Base-by-base conservation (phyloP, 2,888 invertebrate genomes). In the Sipha maydis region DNA sequence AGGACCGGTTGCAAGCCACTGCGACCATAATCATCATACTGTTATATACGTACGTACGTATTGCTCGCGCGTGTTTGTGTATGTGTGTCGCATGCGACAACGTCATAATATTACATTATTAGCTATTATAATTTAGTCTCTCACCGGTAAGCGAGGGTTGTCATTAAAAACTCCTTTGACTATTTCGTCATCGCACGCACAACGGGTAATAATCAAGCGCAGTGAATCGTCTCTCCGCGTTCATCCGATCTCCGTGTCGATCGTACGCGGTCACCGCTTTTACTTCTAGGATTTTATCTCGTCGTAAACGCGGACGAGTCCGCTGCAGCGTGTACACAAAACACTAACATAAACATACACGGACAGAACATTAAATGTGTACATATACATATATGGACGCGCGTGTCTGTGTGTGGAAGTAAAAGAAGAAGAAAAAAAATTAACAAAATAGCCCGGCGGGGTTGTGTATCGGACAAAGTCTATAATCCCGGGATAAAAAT, bases 121-220 rank as follows among this genome's bases (percentile, higher is more conserved):
- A 25, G n/a, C 11, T 28, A n/a, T 69, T 69, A n/a, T 4, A 28
- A 3, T 7, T 11, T 1, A 69, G 25, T 69, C 69, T 14, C 1
- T 48, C 14, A 48, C 48, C 69, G 69, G 69, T 11, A 28, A 19
- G 34, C 19, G 41, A 67, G 80, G 80, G 67, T 38, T 41, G 80
- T 80, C 25, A 80, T 80, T 80, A 80, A 80, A 80, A 67, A 38
- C 80, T 67, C 2, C 3, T 73, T 28, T 34, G 73, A 34, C 34
- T 34, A 2, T 9, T 25, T 34, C 31, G 1, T 5, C 69, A 69
- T 69, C 61, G 61, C 34, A 25, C 61, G 61, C 61, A 14, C 3
- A 25, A 25, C 28, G 69, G 11, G 73, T 34, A 34, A 73, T 34
- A 0, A 28, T 21, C 31, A 17, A 73, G 19, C 34, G 34, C 73